A percentile compares a stretch with the other conserved stretches of the same genome.
phyloP scores from a whole-genome alignment of 2,797 vertebrate genomes.

The Erethizon dorsatum region DNA sequence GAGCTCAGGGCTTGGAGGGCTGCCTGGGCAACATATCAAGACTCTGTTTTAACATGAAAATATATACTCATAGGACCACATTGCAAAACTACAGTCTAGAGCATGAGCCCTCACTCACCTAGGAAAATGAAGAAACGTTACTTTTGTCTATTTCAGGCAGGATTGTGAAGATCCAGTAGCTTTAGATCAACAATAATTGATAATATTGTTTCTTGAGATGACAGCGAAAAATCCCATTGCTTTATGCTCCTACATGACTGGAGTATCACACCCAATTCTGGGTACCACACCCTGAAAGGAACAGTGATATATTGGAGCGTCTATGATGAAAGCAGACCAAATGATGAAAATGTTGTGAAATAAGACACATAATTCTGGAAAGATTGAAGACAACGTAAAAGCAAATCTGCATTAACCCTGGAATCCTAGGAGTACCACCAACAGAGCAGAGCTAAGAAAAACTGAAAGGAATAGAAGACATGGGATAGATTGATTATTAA shows the following conservation, averaged over 20 bases:
- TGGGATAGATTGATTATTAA: neutral
- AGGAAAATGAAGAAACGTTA: neutral
- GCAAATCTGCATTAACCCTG: neutral
- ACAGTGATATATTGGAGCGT: neutral
- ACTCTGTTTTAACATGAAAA: neutral
- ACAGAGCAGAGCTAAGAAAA: neutral
- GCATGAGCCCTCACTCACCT: neutral
- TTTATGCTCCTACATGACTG: neutral
- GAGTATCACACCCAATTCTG: neutral
- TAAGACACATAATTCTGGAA: neutral
- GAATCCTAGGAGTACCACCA: neutral
- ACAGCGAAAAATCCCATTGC: neutral
- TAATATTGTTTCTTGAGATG: neutral
- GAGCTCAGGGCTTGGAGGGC: no score
- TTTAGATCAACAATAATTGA: neutral
- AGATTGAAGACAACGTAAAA: neutral
- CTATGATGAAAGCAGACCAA: neutral
- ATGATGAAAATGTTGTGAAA: neutral
- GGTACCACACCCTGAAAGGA: neutral
- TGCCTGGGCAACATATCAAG: no score
- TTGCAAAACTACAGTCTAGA: neutral
- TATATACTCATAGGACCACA: neutral
- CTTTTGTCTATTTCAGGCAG: conserved; percentile 23
- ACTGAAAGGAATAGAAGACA: neutral
- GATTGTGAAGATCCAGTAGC: neutral